Base-by-base conservation (phyloP, 1,140 invertebrate species). In the Aphaenogaster rudis region DNA sequence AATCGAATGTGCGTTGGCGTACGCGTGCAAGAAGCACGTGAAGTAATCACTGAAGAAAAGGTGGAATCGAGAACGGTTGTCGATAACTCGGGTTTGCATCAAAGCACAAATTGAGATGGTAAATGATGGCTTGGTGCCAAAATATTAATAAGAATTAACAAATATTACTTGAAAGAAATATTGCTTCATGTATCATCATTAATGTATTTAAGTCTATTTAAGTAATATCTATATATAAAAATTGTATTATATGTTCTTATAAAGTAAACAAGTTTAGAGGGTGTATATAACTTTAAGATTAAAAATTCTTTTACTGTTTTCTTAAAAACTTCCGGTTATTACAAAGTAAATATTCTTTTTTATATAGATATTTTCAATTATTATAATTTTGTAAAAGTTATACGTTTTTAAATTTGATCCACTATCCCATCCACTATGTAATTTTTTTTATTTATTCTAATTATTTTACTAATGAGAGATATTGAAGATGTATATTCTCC, bases 1-100 rank as follows among this genome's bases (percentile, higher is more conserved):
- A 36, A 45, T 69, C 64, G 36, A 69, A 9, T 28, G 45, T 45
- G 69, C 69, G 57, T 84, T 54, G 39, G 67, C 52, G 63, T 71
- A 39, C 52, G 21, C 63, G 66, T 69, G 79, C 21, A 28, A 36
- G 48, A 69, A 72, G 48, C 63, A 17, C 50, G 15, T 17, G 13
- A 69, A 36, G 13, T 81, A 66, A 66, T 15, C 39, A 81, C 13
- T 9, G 48, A 67, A 3, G 33, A 71, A 81, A 42, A 7, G 36
- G 54, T 76, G 72, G 33, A 71, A 52, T 45, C 64, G 50, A 42
- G 63, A 42, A 39, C 78, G 9, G n/a, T 42, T 71, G 61, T n/a
- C 42, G 76, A 64, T 64, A 61, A 63, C 39, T 61, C 15, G 39
- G 7, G 0, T 63, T 61, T 45, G 54, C 11, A 36, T 33, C 36